A percentile compares a stretch with the other conserved stretches of the same genome.
These are phyloP conservation scores for Branchinecta sandiegonensis DNA, from an alignment of 2,888 invertebrate genomes.

Conservation along the genomic window DNA sequence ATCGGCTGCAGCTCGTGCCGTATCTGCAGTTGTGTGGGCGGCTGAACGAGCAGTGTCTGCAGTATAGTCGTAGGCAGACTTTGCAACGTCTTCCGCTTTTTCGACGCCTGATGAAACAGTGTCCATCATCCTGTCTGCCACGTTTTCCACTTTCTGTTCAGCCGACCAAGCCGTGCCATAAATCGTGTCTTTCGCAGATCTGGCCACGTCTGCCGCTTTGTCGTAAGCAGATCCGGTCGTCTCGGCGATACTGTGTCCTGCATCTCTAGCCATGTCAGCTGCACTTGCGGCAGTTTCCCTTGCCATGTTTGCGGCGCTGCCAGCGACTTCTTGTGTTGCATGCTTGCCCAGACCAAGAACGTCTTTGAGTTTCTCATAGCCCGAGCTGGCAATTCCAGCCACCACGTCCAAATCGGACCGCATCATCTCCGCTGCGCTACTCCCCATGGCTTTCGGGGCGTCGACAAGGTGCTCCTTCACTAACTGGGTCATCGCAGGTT, in stretches of 20 bases:
- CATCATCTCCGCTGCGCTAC: not conserved
- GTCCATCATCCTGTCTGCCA: no score
- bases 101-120: no score
- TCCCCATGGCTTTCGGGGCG: not conserved
- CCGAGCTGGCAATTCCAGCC: not conserved
- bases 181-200: no score
- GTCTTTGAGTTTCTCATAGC: not conserved
- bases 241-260: not conserved
- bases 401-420: conserved; percentile 4
- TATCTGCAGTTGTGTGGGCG: not conserved
- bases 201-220: no score
- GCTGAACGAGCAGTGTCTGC: not conserved
- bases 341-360: not conserved
- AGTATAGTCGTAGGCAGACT: not conserved
- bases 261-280: not conserved
- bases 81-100: not conserved
- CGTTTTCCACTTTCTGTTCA: no score
- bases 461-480: conserved; percentile 4
- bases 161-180: no score
- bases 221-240: not conserved
- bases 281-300: not conserved
- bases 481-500: not conserved
- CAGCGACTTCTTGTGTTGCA: conserved; percentile 1
- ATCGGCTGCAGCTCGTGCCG: not conserved
- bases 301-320: not conserved